Evolutionary conservation across 2,797 vertebrate genomes (phyloP), one percentile per base, ranked within the genome.

Genomic region (Paguma larvata): DNA sequence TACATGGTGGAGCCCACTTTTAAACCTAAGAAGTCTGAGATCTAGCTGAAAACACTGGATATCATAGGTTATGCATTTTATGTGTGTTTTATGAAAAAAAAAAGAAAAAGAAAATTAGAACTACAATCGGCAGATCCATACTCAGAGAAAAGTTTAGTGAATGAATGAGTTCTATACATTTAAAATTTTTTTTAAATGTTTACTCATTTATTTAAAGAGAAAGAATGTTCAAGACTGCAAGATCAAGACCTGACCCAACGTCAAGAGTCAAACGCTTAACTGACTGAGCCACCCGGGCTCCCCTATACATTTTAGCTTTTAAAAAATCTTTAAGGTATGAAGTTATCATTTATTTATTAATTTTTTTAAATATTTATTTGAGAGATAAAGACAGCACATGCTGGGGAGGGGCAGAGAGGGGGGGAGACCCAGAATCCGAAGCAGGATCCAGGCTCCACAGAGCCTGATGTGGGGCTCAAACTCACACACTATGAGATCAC

Each of bases 21-120:
- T 78, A 85, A 85, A 95, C n/a, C 51, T 51, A 78, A 62, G 19
- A 90, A 85, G 32, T 85, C 32, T 85, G 72, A 78, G 19, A 70
- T 85, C 41, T 63, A 91, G 63, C 51, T 95, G 72, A 70, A 70
- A 79, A 91, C 41, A 78, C 18, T 48, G 51, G 38, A 78, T 91
- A 53, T 41, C 51, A 85, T 6, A 48, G 32, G 48, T 0, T 13
- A 78, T 67, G 6, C 8, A 68, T 90, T 85, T 48, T 34, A 3
- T 30, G 13, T 59, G 38, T 67, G 30, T 84, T 77, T 48, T 73
- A 62, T n/a, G 11, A 9, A 44, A 44, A 23, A 25, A 38, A n/a
- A 48, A 65, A 27, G 27, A 53, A 11, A 82, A 75, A 56, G 44
- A 11, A 82, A 75, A 56, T 83, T 23, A 56, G 48, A 89, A 67